Evolutionary conservation across 2,113 vertebrate species (phyloP).

Genomic region (Carassius auratus): DNA sequence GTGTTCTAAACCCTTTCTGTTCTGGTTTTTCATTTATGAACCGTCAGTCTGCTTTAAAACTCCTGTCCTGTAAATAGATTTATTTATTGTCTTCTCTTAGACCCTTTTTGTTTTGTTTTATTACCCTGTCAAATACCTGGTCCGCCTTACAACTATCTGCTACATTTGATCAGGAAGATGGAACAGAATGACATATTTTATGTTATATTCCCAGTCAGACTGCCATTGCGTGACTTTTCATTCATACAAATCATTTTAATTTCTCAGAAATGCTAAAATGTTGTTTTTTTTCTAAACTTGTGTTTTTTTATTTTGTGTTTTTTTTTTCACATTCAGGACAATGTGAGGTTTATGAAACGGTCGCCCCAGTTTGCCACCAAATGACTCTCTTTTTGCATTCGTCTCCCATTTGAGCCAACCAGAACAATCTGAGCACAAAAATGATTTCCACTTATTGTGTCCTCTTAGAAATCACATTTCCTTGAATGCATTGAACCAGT

Average conservation of each 20-base stretch:
- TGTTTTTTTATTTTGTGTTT: not conserved
- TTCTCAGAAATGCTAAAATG: not conserved
- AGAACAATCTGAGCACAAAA: constrained; percentile 29
- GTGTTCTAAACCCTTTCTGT: not conserved
- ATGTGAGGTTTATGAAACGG: not conserved
- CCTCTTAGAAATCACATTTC: constrained; percentile 20
- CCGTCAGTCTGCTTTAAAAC: constrained; percentile 5
- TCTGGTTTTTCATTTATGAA: not conserved
- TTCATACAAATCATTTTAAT: constrained; percentile 26
- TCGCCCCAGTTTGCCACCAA: not conserved
- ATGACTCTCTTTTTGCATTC: not conserved
- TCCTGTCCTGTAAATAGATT: not conserved
- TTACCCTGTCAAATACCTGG: not conserved
- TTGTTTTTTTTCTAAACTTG: not conserved
- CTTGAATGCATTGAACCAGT: constrained; percentile 28
- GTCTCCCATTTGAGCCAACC: constrained; percentile 26
- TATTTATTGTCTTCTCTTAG: not conserved
- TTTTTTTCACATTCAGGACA: not conserved
- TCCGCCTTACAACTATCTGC: not conserved
- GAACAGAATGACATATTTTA: not conserved
- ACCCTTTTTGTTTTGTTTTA: constrained; percentile 9
- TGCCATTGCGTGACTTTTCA: not conserved
- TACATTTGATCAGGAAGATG: constrained; percentile 18
- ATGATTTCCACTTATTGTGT: constrained; percentile 44
- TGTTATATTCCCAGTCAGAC: not conserved